A percentile compares a stretch with the other conserved stretches of the same genome.
Conservation (phyloP, 37 sponge, comb jelly and placozoan genomes). For the Axinella damicornis region DNA sequence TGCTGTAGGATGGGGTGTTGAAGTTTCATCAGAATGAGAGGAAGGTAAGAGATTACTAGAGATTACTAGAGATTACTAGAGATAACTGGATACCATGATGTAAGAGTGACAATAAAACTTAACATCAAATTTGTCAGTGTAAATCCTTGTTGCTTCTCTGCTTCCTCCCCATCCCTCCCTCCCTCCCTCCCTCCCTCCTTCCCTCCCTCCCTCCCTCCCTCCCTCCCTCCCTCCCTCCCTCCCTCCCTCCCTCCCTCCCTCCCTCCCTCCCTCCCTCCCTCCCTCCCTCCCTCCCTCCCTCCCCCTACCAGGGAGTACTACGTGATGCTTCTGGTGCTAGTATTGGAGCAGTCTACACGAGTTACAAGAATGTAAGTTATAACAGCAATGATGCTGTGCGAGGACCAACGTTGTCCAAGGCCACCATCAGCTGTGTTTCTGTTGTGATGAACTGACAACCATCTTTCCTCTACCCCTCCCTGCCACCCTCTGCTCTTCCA, state of each 20-base stretch:
- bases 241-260: not conserved
- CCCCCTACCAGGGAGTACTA: not conserved
- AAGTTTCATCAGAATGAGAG: not conserved
- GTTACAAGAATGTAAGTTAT: not conserved
- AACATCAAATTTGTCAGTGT: too few relatives aligned
- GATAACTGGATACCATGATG: too few relatives aligned
- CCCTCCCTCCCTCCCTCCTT: too few relatives aligned
- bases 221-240: not conserved
- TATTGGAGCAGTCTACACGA: not conserved
- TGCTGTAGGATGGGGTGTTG: not conserved
- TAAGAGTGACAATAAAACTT: too few relatives aligned
- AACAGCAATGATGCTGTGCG: too few relatives aligned
- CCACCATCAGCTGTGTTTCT: not conserved
- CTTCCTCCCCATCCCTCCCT: too few relatives aligned
- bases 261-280: conserved; percentile 11
- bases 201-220: conserved; percentile 4
- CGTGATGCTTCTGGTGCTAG: not conserved
- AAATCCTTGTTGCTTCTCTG: too few relatives aligned
- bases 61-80: too few relatives aligned
- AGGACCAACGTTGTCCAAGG: too few relatives aligned
- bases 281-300: not conserved
- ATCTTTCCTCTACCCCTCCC: too few relatives aligned
- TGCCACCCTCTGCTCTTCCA: too few relatives aligned
- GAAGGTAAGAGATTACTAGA: too few relatives aligned
- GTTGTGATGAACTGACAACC: not conserved